Evolutionary conservation across 2,113 vertebrate genomes (phyloP).

Genomic region (Colaptes auratus): DNA sequence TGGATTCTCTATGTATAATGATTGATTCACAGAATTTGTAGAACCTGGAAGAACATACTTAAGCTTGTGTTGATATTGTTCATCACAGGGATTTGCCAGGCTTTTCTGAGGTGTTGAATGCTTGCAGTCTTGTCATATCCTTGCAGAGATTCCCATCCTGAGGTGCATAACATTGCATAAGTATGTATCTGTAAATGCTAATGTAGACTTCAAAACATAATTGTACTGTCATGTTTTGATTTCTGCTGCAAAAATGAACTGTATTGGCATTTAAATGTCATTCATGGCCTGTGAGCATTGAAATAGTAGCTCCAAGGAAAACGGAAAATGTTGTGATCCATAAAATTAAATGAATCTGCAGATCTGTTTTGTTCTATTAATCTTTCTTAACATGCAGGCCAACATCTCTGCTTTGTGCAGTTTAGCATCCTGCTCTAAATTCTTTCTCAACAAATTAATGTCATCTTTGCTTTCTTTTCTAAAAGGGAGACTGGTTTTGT

Average conservation of each 20-base stretch:
- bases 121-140: background rate
- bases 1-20: background rate
- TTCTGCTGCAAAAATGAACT: conserved; percentile 14
- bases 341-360: background rate
- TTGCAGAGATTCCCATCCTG: background rate
- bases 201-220: background rate
- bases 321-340: background rate
- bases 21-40: background rate
- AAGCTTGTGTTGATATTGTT: background rate
- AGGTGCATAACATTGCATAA: conserved; percentile 27
- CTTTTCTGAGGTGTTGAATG: background rate
- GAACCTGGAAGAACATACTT: background rate
- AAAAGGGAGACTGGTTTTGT: background rate
- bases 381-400: background rate
- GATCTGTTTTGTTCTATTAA: background rate
- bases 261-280: background rate
- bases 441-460: background rate
- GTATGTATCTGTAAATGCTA: background rate
- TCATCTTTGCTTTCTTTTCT: background rate
- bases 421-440: background rate
- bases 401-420: background rate
- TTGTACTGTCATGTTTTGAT: conserved; percentile 6
- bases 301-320: background rate
- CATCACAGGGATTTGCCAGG: background rate
- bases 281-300: background rate